These are phyloP conservation scores for Bombus vancouverensis DNA, from an alignment of 1,140 invertebrate genomes.

Conservation along the genomic window DNA sequence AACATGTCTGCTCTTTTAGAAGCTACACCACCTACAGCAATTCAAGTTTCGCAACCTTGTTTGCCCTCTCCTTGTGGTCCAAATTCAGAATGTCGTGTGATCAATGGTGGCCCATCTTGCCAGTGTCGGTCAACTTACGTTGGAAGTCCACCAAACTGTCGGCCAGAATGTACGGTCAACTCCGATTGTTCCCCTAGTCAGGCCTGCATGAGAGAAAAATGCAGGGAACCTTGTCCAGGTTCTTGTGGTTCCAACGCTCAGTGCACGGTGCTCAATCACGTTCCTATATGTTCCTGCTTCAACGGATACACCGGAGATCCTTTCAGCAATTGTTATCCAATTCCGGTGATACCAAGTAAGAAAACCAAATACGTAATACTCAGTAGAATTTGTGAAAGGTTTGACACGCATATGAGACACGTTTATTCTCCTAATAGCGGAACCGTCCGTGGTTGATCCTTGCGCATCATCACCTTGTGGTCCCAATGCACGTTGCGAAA, in stretches of 20 bases:
- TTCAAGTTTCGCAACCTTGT: constrained; percentile 87
- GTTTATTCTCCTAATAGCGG: too few relatives aligned
- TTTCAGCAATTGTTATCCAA: constrained; percentile 84
- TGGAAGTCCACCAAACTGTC: too few relatives aligned
- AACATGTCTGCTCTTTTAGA: constrained; percentile 66
- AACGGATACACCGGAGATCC: constrained; percentile 88
- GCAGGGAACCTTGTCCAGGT: too few relatives aligned
- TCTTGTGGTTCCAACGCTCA: too few relatives aligned
- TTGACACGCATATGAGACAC: constrained; percentile 75
- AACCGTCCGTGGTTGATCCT: fast-evolving
- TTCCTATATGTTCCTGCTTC: constrained; percentile 86
- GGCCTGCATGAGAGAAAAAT: too few relatives aligned
- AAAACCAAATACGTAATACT: background rate
- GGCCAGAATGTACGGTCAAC: too few relatives aligned
- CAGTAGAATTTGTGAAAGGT: background rate
- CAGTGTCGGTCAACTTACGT: too few relatives aligned
- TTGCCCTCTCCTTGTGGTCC: constrained; percentile 84
- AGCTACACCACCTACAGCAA: constrained; percentile 68
- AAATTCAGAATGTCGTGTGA: too few relatives aligned
- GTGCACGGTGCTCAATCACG: constrained; percentile 84
- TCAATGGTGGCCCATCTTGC: too few relatives aligned
- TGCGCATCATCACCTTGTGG: too few relatives aligned
- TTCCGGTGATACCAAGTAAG: constrained; percentile 65
- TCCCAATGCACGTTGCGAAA: constrained; percentile 77
- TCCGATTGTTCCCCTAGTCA: too few relatives aligned